Evolutionary conservation across 2,113 vertebrate genomes (phyloP), one percentile per base, ranked within the genome.

Genomic region (Hemichromis elongatus): DNA sequence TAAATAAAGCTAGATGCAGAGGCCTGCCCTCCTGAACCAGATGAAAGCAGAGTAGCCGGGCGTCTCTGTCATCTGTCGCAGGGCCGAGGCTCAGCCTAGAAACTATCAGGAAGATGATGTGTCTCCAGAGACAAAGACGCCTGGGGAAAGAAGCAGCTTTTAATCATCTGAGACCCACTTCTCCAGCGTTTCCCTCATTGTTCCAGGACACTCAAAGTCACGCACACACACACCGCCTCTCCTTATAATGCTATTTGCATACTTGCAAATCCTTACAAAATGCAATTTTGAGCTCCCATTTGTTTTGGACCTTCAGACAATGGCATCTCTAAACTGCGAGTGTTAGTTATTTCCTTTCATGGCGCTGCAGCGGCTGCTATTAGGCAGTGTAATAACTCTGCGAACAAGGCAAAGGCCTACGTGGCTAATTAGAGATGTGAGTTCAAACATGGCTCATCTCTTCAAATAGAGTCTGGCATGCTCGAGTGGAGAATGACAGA

Each of bases 111-210:
- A 86, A 90, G 92, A 96, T 95, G 94, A 96, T 93, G 91, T 88
- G 91, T 95, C 94, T 93, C 95, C 52, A 42, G 94, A 91, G 94
- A 91, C 53, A 5, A 77, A 80, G 85, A 85, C 90, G 86, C 93
- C 89, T 82, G 91, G 92, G 94, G 94, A 94, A 91, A 94, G 89
- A 93, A 73, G 89, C 79, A 75, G 80, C 94, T 94, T 92, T 96
- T 94, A 90, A 94, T 96, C 94, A 94, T 94, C 75, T 19, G 87
- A 93, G 92, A 95, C 93, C 93, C 91, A 95, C 90, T 96, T 95
- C 88, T 86, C 88, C 92, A 88, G 88, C 86, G 40, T 90, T 89
- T 85, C 70, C 93, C 87, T 80, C 88, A 87, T 90, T 90, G 88
- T 88, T 80, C 42, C 16, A 45, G 79, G 83, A 79, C 77, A 40